These are phyloP conservation scores for Lasioglossum leucozonium DNA, from an alignment of 2,888 invertebrate species.

Conservation along the genomic window DNA sequence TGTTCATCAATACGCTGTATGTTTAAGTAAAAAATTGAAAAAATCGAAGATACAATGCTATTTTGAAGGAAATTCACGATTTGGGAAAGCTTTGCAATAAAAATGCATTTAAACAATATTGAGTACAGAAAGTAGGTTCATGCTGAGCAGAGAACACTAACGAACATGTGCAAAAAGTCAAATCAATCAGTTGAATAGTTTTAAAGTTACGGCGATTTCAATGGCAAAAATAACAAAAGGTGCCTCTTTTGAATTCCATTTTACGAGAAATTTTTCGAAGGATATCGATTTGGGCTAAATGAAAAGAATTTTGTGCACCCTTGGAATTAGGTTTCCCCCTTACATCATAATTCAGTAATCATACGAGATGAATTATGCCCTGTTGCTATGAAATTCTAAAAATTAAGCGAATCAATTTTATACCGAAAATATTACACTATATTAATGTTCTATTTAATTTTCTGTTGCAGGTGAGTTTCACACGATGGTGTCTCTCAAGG, in stretches of 20 bases:
- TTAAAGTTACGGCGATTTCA: background rate
- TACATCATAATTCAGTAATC: too few relatives aligned
- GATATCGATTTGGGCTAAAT: background rate
- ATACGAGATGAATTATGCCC: too few relatives aligned
- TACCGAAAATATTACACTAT: background rate
- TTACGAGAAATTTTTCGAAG: background rate
- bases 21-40: background rate
- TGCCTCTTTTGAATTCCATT: background rate
- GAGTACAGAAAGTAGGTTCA: background rate
- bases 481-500: background rate
- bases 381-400: background rate
- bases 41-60: background rate
- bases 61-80: background rate
- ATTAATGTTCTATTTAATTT: background rate
- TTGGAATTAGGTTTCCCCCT: too few relatives aligned
- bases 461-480: conserved; percentile 21
- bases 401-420: background rate
- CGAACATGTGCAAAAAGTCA: too few relatives aligned
- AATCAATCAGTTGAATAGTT: background rate
- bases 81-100: background rate
- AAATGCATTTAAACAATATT: background rate
- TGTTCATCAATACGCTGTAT: background rate
- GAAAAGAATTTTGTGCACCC: background rate
- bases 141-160: background rate
- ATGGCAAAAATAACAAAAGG: background rate